Evolutionary conservation across 2,113 vertebrate genomes (phyloP).

Genomic region (Hemiscyllium ocellatum): DNA sequence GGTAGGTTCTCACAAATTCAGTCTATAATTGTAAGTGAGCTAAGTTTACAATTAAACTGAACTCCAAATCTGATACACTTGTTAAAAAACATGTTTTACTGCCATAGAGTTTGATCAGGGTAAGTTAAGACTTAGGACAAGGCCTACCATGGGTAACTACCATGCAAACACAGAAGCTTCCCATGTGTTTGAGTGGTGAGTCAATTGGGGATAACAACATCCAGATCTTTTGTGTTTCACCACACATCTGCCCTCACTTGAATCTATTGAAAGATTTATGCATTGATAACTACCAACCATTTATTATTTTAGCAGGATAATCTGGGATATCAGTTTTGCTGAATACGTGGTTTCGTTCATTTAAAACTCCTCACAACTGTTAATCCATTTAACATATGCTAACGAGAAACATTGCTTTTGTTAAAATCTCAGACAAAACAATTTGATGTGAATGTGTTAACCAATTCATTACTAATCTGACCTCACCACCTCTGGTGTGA

Average conservation of each 20-base stretch:
- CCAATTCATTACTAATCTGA: neutral
- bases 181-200: neutral
- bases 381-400: neutral
- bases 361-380: neutral
- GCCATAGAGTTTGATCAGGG: neutral
- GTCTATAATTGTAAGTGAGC: too few relatives aligned
- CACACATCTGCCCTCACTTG: neutral
- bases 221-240: neutral
- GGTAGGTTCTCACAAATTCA: too few relatives aligned
- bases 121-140: neutral
- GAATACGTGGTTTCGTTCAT: neutral
- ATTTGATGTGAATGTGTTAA: neutral
- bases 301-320: neutral
- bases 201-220: neutral
- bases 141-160: neutral
- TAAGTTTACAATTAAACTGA: too few relatives aligned
- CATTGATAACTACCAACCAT: neutral
- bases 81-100: neutral
- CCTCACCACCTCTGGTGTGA: neutral
- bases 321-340: neutral
- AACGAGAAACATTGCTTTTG: neutral
- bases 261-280: neutral
- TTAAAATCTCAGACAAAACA: neutral
- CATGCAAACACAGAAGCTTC: neutral
- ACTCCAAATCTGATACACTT: too few relatives aligned